phyloP scores from a whole-genome alignment of 2,797 vertebrate species.

The Falco novaeseelandiae region DNA sequence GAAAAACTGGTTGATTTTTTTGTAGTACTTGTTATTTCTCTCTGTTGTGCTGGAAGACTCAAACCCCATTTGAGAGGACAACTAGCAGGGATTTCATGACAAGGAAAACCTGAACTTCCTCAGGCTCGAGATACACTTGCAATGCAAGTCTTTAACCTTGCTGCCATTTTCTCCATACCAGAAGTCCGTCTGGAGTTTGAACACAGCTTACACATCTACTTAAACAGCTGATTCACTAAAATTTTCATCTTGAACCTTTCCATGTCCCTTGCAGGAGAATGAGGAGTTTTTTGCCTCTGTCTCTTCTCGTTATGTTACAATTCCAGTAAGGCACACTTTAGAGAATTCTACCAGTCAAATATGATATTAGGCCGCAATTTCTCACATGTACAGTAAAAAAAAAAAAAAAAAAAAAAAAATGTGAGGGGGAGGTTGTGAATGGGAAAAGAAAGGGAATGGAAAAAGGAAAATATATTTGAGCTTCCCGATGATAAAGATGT shows the following conservation, averaged over 20 bases:
- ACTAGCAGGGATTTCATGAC: background rate
- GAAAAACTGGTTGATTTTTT: background rate
- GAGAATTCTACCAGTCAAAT: background rate
- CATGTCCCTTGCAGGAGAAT: background rate
- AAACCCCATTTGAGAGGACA: background rate
- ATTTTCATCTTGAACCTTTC: background rate
- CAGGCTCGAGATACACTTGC: background rate
- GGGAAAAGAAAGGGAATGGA: background rate
- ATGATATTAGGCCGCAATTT: background rate
- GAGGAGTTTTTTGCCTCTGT: background rate
- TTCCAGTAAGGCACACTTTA: background rate
- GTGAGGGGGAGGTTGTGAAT: background rate
- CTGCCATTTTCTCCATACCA: background rate
- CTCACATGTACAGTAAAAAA: background rate
- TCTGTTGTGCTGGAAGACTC: background rate
- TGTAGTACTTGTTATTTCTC: background rate
- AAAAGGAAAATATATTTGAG: background rate
- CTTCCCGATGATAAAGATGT: background rate
- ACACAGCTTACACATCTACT: background rate
- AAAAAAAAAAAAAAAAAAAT: background rate
- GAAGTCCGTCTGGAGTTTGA: background rate
- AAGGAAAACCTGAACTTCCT: background rate
- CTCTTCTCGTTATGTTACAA: background rate
- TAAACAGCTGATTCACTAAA: background rate
- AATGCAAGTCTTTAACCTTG: background rate